Base-by-base conservation (phyloP, 2,797 vertebrate genomes). In the Melanotaenia boesemani region DNA sequence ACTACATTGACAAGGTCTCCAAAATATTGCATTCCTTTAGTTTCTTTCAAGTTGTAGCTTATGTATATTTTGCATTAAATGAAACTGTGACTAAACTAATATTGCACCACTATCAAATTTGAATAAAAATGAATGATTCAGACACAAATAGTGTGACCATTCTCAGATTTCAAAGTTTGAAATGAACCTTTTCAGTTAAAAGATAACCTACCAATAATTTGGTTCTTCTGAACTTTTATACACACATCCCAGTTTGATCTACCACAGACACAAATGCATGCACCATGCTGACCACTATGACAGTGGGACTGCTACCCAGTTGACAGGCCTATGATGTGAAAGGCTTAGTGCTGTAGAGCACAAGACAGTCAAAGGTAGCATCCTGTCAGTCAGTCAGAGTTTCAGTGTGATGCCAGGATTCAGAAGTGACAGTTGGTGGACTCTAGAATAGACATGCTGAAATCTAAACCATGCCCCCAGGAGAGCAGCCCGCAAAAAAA, bases 361-460 rank as follows among this genome's bases (percentile, higher is more conserved):
- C 80, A 86, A 88, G 82, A 86, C 87, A 87, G 85, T 88, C 84
- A 87, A 68, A 84, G 84, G 82, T 76, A 68, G 62, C 62, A 34
- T 84, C 75, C 76, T 86, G 88, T 91, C 89, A 86, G 44, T 89
- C 87, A 81, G 64, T 68, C 76, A 57, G 54, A 71, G 83, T 72
- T 73, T 68, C 78, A 60, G 76, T 64, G 70, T 67, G 84, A 86
- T 88, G 78, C 85, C 84, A 66, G 60, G 50, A 34, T 70, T 80
- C 54, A 32, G 70, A 88, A 80, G 76, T 84, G 85, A 83, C 81
- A 91, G 83, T 87, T 89, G 81, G 81, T 79, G 70, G 89, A 89
- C 87, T 89, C 74, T 77, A 74, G 41, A 86, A 89, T 83, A 83
- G 73, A 88, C 78, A 85, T 75, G 70, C 70, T 87, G 88, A 92